Percentiles rank a stretch among this genome's conserved stretches.
phyloP scores from a whole-genome alignment of 2,888 invertebrate genomes.

The Leuctra nigra region DNA sequence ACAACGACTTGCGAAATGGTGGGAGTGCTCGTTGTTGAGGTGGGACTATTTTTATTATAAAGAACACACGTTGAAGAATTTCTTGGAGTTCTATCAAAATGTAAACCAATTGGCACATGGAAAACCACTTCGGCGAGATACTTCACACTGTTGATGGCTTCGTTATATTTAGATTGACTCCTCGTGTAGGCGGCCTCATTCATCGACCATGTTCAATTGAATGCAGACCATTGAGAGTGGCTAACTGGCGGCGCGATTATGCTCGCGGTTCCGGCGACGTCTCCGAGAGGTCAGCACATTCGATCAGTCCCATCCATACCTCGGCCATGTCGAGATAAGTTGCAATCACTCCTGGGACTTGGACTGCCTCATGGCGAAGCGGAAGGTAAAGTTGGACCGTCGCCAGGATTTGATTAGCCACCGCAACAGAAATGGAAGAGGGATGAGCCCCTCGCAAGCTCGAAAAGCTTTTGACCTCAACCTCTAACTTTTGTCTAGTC shows the following conservation, averaged over 20 bases:
- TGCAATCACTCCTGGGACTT: slow-evolving; percentile 1
- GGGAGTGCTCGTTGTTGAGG: too few species aligned
- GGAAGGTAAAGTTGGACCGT: slow-evolving; percentile 8
- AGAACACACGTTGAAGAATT: neutral
- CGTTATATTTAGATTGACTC: neutral
- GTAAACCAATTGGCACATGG: slow-evolving; percentile 3
- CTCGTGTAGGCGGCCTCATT: slow-evolving; percentile 1
- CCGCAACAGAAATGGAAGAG: slow-evolving; percentile 5
- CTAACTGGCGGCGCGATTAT: too few species aligned
- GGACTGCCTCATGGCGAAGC: neutral
- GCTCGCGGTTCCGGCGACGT: too few species aligned
- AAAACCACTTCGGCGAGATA: neutral
- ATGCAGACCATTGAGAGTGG: too few species aligned
- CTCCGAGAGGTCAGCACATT: too few species aligned
- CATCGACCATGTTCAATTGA: too few species aligned
- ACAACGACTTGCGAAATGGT: neutral
- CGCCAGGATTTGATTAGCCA: slow-evolving; percentile 14
- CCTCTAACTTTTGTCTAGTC: neutral
- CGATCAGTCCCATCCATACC: neutral
- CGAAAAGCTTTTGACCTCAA: slow-evolving; percentile 1
- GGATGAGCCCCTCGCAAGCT: neutral
- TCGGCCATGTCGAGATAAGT: slow-evolving; percentile 4
- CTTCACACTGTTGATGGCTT: neutral
- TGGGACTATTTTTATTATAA: neutral
- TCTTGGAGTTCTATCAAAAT: slow-evolving; percentile 1